phyloP scores from a whole-genome alignment of 2,113 vertebrate genomes.

The Chaetorhynchus papuensis region DNA sequence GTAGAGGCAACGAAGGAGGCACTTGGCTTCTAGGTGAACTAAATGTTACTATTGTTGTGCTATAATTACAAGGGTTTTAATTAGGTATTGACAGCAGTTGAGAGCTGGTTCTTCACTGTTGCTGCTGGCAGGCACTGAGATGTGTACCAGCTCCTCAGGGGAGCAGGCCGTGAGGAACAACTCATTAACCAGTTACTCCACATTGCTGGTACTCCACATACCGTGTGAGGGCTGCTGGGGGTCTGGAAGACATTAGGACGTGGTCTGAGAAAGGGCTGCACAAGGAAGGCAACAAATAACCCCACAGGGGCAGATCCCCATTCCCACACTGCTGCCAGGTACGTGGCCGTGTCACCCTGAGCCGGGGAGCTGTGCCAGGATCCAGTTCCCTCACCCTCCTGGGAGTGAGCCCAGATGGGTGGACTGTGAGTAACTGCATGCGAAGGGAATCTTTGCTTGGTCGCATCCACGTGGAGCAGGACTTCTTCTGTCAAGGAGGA shows the following conservation, averaged over 20 bases:
- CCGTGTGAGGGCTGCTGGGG: slow-evolving; percentile 15
- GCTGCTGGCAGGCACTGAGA: slow-evolving; percentile 10
- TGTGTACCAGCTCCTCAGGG: background rate
- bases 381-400: background rate
- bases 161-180: slow-evolving; percentile 9
- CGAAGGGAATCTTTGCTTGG: background rate
- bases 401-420: background rate
- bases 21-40: background rate
- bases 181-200: slow-evolving; percentile 30
- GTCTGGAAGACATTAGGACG: slow-evolving; percentile 55
- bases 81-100: slow-evolving; percentile 7
- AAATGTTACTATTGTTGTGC: background rate
- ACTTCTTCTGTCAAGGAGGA: background rate
- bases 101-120: background rate
- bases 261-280: background rate
- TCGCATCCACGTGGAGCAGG: background rate
- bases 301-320: background rate
- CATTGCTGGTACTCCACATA: background rate
- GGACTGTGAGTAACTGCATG: accelerated
- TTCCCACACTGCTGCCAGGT: background rate
- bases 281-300: background rate
- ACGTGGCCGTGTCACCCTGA: background rate
- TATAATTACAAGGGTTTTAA: slow-evolving; percentile 11
- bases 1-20: background rate
- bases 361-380: background rate